phyloP scores from a whole-genome alignment of 2,888 invertebrate species.

The Cacoxenus indagator region DNA sequence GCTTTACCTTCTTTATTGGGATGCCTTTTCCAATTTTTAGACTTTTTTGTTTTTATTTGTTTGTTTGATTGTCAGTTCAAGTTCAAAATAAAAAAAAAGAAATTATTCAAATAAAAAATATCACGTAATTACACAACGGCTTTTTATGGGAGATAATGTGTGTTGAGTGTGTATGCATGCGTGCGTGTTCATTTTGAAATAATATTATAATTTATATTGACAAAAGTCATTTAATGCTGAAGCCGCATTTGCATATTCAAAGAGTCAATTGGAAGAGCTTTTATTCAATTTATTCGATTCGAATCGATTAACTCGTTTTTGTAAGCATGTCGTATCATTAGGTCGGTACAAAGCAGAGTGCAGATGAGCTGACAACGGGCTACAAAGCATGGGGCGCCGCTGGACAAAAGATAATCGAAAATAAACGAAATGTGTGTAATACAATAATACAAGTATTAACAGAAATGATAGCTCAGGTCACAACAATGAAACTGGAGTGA shows the following conservation, averaged over 20 bases:
- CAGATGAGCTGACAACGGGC: not conserved
- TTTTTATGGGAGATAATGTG: not conserved
- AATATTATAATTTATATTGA: not conserved
- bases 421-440: not conserved
- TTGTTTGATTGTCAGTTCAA: slow-evolving; percentile 46
- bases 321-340: not conserved
- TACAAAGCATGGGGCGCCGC: not conserved
- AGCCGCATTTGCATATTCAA: not conserved
- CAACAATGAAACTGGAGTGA: not conserved
- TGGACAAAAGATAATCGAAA: not conserved
- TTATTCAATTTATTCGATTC: too few species aligned
- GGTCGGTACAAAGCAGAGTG: not conserved
- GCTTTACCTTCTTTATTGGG: not conserved
- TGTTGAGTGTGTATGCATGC: not conserved
- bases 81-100: slow-evolving; percentile 56
- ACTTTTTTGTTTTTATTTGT: slow-evolving; percentile 19
- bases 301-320: too few species aligned
- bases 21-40: slow-evolving; percentile 18
- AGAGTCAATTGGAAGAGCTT: too few species aligned
- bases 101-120: slow-evolving; percentile 5
- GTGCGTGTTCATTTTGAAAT: slow-evolving; percentile 30
- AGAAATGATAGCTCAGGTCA: not conserved
- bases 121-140: slow-evolving; percentile 41
- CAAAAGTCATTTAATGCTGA: not conserved
- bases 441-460: not conserved